Percentiles rank a stretch among this genome's conserved stretches.
phyloP scores from a whole-genome alignment of 2,797 vertebrate genomes.

The Brotogeris chrysoptera region DNA sequence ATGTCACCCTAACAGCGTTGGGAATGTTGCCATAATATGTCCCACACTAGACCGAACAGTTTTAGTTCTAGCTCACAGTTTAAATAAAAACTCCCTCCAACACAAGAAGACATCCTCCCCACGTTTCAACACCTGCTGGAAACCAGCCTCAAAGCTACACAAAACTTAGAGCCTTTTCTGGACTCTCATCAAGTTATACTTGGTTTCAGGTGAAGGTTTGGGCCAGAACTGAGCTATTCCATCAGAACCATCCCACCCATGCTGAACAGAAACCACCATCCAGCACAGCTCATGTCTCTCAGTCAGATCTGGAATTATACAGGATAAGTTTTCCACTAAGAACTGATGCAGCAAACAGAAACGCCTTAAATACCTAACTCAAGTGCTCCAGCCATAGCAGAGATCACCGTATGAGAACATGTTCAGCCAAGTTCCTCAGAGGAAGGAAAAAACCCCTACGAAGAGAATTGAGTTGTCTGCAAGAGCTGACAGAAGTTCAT shows the following conservation, averaged over 20 bases:
- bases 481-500: conserved; percentile 59
- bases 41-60: background rate
- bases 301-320: background rate
- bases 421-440: background rate
- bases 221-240: background rate
- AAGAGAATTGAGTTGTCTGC: conserved; percentile 38
- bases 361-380: background rate
- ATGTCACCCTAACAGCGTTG: background rate
- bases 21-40: background rate
- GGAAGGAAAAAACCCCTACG: background rate
- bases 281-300: background rate
- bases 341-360: background rate
- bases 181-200: background rate
- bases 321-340: background rate
- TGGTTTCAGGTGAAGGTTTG: background rate
- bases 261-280: background rate
- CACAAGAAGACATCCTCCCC: background rate
- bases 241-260: background rate
- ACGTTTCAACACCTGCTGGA: background rate
- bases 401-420: background rate
- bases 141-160: background rate
- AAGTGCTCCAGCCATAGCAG: background rate
- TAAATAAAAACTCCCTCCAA: background rate
- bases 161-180: background rate
- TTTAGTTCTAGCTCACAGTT: background rate